Base-by-base conservation (phyloP, 2,888 invertebrate genomes). In the Apeira syringaria region DNA sequence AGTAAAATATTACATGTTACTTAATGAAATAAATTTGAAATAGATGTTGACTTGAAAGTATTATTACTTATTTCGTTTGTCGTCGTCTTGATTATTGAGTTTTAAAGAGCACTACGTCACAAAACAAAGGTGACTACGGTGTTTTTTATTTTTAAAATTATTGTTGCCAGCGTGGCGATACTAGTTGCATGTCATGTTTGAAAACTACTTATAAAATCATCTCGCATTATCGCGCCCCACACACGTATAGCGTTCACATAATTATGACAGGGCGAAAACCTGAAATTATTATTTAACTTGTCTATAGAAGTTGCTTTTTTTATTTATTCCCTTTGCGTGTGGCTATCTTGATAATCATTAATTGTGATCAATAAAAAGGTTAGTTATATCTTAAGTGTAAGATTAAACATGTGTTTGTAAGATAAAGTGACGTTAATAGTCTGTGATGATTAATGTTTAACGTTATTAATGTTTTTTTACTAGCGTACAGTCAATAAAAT, bases 151-250 rank as follows among this genome's bases (percentile, higher is more conserved):
- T n/a, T n/a, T n/a, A n/a, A n/a, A n/a, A n/a, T n/a, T n/a, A n/a
- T n/a, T n/a, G n/a, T n/a, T n/a, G n/a, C n/a, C n/a, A n/a, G n/a
- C n/a, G n/a, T n/a, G n/a, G n/a, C n/a, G n/a, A n/a, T n/a, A n/a
- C n/a, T n/a, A n/a, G n/a, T n/a, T n/a, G n/a, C n/a, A n/a, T n/a
- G n/a, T n/a, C 1, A 29, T 20, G 39, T 18, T 40, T 46, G 13
- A 40, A 45, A 40, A 46, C 30, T 30, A 33, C 34, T 45, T 27
- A 38, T 38, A 30, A 11, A 39, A 20, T 46, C 26, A 46, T 35
- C 12, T 24, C 17, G 18, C 27, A 27, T 28, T 39, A 46, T 27
- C 17, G 7, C 25, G 39, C 5, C 26, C 39, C 45, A 40, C 38
- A 44, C 44, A 22, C n/a, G n/a, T n/a, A n/a, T 30, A 20, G n/a